phyloP scores from a whole-genome alignment of 1,140 invertebrate genomes.

The Hyphantria cunea region DNA sequence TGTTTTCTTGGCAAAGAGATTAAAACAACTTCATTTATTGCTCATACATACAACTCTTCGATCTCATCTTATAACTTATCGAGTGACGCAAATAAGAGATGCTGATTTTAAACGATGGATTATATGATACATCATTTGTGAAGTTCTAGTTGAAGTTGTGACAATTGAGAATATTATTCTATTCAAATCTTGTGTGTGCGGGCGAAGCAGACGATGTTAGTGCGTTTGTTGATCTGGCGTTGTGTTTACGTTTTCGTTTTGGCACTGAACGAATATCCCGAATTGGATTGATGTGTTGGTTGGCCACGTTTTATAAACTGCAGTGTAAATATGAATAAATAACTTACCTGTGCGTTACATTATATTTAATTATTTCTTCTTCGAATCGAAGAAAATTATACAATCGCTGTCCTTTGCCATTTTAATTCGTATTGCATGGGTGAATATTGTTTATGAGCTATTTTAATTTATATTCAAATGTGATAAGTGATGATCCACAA shows the following conservation, averaged over 20 bases:
- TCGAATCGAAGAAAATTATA: background rate
- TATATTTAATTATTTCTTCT: slow-evolving; percentile 7
- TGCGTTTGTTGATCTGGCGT: slow-evolving; percentile 65
- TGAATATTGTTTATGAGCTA: too few species aligned
- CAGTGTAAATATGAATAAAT: slow-evolving; percentile 56
- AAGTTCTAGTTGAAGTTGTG: slow-evolving; percentile 30
- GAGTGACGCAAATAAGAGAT: too few species aligned
- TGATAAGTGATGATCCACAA: background rate
- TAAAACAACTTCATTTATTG: too few species aligned
- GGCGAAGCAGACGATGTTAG: slow-evolving; percentile 37
- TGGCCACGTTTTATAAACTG: slow-evolving; percentile 50
- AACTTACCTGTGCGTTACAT: slow-evolving; percentile 17
- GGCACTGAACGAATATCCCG: slow-evolving; percentile 65
- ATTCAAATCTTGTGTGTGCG: slow-evolving; percentile 30
- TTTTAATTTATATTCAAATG: too few species aligned
- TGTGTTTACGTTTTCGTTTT: slow-evolving; percentile 72
- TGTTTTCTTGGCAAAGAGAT: too few species aligned
- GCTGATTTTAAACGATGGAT: too few species aligned
- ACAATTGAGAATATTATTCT: slow-evolving; percentile 36
- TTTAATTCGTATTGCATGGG: background rate
- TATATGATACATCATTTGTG: slow-evolving; percentile 15
- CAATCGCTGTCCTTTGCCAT: background rate
- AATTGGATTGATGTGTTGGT: slow-evolving; percentile 60
- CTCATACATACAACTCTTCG: too few species aligned
- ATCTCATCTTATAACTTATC: too few species aligned